Conservation (phyloP, 2,888 invertebrate genomes). For the Nomada goodeniana region DNA sequence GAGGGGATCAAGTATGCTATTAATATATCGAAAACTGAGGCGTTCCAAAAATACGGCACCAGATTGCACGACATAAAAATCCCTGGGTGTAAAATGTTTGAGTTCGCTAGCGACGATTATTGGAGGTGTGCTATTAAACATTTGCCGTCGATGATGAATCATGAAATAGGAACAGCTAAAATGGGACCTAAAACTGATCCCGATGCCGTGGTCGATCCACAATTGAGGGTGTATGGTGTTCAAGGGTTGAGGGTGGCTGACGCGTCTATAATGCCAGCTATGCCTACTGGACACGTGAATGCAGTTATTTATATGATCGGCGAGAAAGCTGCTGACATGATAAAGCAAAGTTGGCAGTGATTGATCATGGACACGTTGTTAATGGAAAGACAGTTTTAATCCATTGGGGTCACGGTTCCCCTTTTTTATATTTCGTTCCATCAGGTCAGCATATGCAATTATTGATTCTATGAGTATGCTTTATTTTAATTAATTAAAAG, state of each 20-base stretch:
- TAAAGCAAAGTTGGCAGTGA: conserved; percentile 84
- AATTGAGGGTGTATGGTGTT: conserved; percentile 86
- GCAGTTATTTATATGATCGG: conserved; percentile 87
- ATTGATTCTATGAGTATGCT: too few relatives aligned
- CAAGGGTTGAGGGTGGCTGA: conserved; percentile 86
- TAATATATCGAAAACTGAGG: conserved; percentile 84
- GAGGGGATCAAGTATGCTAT: conserved; percentile 86
- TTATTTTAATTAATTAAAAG: too few relatives aligned
- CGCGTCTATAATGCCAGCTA: conserved; percentile 87
- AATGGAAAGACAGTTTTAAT: not conserved
- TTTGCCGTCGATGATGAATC: conserved; percentile 87
- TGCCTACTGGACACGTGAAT: conserved; percentile 86
- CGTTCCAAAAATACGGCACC: conserved; percentile 84
- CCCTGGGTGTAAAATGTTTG: conserved; percentile 86
- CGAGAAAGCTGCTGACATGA: conserved; percentile 87
- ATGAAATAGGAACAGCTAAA: conserved; percentile 87
- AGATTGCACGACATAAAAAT: conserved; percentile 83
- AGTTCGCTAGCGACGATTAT: conserved; percentile 87
- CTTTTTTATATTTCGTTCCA: not conserved
- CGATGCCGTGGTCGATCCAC: conserved; percentile 86
- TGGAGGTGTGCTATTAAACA: conserved; percentile 89
- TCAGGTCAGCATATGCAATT: too few relatives aligned
- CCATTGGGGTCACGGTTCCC: not conserved
- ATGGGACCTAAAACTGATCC: conserved; percentile 86
- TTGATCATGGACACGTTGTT: too few relatives aligned